Percentiles rank a stretch among this genome's conserved stretches.
Conservation (phyloP, 1,140 invertebrate genomes). For the Drosophila navojoa region DNA sequence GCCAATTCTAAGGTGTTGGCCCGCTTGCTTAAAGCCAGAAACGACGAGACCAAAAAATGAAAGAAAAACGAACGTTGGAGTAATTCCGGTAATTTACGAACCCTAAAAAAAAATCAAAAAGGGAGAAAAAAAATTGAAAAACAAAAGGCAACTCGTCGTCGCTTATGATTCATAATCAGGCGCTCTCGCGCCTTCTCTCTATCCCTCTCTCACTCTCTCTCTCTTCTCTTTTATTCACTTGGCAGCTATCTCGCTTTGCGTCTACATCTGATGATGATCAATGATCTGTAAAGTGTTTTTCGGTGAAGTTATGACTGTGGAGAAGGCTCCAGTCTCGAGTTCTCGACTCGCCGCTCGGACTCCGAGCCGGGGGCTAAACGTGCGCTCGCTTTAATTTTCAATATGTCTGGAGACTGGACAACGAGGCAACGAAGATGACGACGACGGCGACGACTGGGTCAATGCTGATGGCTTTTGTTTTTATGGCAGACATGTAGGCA, state of each 20-base stretch:
- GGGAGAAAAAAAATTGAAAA: slow-evolving; percentile 19
- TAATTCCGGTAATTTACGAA: slow-evolving; percentile 78
- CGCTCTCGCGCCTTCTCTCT: slow-evolving; percentile 19
- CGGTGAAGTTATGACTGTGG: slow-evolving; percentile 62
- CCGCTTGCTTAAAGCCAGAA: slow-evolving; percentile 59
- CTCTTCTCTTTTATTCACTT: slow-evolving; percentile 20
- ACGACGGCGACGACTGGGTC: slow-evolving; percentile 63
- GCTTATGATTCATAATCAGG: slow-evolving; percentile 80
- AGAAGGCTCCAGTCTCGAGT: slow-evolving; percentile 35
- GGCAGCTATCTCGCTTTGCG: slow-evolving; percentile 1
- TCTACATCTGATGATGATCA: slow-evolving; percentile 71
- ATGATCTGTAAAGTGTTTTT: slow-evolving; percentile 80
- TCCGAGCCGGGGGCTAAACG: slow-evolving; percentile 65
- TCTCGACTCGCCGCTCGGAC: neutral
- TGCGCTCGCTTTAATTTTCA: slow-evolving; percentile 80
- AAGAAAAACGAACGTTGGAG: slow-evolving; percentile 45
- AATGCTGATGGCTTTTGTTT: slow-evolving; percentile 80
- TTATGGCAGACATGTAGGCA: slow-evolving; percentile 81
- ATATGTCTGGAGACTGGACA: slow-evolving; percentile 65
- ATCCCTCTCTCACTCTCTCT: slow-evolving; percentile 19
- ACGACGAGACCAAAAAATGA: slow-evolving; percentile 29
- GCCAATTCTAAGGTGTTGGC: slow-evolving; percentile 71
- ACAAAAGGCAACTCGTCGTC: slow-evolving; percentile 39
- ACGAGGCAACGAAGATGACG: slow-evolving; percentile 9
- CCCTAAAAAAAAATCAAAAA: slow-evolving; percentile 33